Base-by-base conservation (phyloP, 2,888 invertebrate species). In the Eupithecia subfuscata region DNA sequence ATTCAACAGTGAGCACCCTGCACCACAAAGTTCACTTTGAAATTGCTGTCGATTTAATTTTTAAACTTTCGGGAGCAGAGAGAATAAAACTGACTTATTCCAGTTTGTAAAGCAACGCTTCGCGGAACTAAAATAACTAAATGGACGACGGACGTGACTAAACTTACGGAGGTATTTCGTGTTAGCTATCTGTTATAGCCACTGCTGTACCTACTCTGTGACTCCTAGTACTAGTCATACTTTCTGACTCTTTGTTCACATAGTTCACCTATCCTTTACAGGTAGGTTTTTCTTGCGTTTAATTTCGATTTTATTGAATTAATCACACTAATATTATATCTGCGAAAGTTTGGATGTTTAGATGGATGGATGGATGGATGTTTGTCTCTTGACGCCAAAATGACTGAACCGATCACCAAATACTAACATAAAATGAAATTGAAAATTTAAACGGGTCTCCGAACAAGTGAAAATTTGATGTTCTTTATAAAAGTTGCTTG, bases 31-130 rank as follows among this genome's bases (percentile, higher is more conserved):
- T 60, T 25, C 25, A 12, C 4, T 22, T 25, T 22, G 25, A 56
- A 60, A 60, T 25, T 25, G 25, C 60, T 25, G 60, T 56, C 14
- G 1, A 60, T 60, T 25, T 12, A 60, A 60, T 60, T 60, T 56
- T 22, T 25, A 60, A 60, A 60, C 25, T 60, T 60, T 25, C 40
- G 40, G 40, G 34, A 34, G 34, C 12, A 11, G 11, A 65, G 34
- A 18, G 65, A 22, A 40, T 67, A 67, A 37, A 12, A 67, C 65
- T 67, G n/a, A 67, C 37, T 67, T 67, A 67, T 65, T 37, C n/a
- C 1, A 67, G 65, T 67, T 67, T 67, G 65, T 40, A 67, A 67
- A 67, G 65, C 65, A 65, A 65, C 37, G n/a, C n/a, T 37, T 40
- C n/a, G 12, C n/a, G n/a, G n/a, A 67, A 67, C 37, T 40, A 37